Conservation (phyloP, 2,113 vertebrate genomes). For the Heterotis niloticus region DNA sequence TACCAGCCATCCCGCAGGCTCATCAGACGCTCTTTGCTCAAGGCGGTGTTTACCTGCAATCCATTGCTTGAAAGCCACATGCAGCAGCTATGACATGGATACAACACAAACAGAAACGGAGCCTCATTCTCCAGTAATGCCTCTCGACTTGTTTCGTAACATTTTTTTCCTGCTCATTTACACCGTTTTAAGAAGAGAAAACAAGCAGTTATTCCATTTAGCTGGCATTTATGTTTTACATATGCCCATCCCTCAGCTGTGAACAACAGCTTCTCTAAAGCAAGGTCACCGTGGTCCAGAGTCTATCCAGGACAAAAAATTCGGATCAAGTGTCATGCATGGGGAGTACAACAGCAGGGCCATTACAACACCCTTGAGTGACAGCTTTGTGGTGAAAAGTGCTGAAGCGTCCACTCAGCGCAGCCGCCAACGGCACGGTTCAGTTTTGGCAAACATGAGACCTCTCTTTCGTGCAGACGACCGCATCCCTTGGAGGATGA, state of each 20-base stretch:
- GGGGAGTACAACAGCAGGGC: too few species aligned
- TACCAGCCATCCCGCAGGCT: slow-evolving; percentile 30
- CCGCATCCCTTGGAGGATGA: background rate
- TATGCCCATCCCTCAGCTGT: too few species aligned
- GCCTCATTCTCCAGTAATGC: background rate
- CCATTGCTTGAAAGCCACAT: slow-evolving; percentile 25
- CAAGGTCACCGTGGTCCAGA: too few species aligned
- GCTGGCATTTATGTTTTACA: too few species aligned
- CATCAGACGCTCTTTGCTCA: slow-evolving; percentile 35
- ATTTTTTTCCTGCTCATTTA: background rate
- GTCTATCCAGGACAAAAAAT: too few species aligned
- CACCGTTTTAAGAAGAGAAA: too few species aligned
- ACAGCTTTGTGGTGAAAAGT: too few species aligned
- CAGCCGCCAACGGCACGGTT: background rate
- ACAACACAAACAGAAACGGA: slow-evolving; percentile 42
- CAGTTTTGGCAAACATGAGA: background rate
- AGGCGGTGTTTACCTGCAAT: slow-evolving; percentile 40
- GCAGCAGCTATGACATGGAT: slow-evolving; percentile 33
- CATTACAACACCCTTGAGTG: too few species aligned
- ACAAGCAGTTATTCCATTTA: too few species aligned
- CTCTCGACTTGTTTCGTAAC: background rate
- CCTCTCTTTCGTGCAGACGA: background rate
- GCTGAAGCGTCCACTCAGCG: too few species aligned
- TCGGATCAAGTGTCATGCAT: too few species aligned
- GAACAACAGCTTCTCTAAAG: too few species aligned